Evolutionary conservation across 2,888 invertebrate genomes (phyloP).

Genomic region (Palloptera scutellata): DNA sequence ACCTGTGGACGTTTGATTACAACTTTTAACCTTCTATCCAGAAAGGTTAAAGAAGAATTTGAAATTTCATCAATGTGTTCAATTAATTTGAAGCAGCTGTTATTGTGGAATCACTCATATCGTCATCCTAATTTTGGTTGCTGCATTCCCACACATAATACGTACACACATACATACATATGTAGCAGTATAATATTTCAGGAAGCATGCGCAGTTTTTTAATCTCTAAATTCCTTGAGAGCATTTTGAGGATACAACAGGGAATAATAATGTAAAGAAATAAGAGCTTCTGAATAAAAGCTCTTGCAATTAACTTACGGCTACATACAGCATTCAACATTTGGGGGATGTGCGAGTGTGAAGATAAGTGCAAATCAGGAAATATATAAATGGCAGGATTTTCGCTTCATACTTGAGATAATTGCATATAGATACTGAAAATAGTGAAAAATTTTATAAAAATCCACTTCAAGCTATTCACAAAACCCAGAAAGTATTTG

Average conservation of each 20-base stretch:
- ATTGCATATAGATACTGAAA: conserved; percentile 38
- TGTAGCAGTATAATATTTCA: no score
- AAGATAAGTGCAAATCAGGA: conserved; percentile 13
- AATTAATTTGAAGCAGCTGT: no score
- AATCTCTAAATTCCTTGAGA: background rate
- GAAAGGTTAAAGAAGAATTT: background rate
- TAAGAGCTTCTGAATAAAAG: background rate
- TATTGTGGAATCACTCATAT: no score
- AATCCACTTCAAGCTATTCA: background rate
- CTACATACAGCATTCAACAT: background rate
- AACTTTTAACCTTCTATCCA: background rate
- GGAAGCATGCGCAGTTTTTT: no score
- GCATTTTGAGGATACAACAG: background rate
- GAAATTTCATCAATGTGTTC: no score
- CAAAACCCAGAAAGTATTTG: no score
- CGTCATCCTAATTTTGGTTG: no score
- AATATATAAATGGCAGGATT: conserved; percentile 51
- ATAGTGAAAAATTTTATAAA: conserved; percentile 11
- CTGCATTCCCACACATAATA: no score
- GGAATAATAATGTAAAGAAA: background rate
- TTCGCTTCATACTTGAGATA: conserved; percentile 50
- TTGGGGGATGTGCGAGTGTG: background rate
- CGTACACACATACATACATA: no score
- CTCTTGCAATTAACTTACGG: background rate
- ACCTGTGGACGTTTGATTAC: no score